A percentile compares a stretch with the other conserved stretches of the same genome.
Evolutionary conservation across 2,113 vertebrate species (phyloP).

Genomic region (Colistium nudipinnis): DNA sequence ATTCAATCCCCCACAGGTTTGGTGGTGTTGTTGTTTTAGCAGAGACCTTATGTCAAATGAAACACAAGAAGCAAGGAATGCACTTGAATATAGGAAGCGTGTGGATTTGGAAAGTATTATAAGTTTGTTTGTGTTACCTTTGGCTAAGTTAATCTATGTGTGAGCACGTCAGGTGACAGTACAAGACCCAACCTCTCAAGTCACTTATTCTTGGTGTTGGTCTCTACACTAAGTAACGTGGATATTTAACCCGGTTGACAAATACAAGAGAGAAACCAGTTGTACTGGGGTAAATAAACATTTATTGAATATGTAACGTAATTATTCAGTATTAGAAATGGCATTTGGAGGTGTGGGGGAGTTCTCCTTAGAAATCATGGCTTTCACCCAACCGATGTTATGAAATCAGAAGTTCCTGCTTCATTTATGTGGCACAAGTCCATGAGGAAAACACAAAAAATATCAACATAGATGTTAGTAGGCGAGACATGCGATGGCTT

Average conservation of each 20-base stretch:
- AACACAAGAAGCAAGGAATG: too few species aligned
- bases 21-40: too few species aligned
- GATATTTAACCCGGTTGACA: not conserved
- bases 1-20: too few species aligned
- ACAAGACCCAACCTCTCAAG: too few species aligned
- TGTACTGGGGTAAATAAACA: conserved; percentile 48
- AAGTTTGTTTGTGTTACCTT: too few species aligned
- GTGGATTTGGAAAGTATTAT: too few species aligned
- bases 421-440: conserved; percentile 41
- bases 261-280: not conserved
- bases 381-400: not conserved
- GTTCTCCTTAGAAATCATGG: not conserved
- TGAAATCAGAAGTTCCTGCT: conserved; percentile 37
- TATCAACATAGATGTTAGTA: not conserved
- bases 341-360: conserved; percentile 10
- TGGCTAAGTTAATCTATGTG: too few species aligned
- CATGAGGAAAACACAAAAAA: conserved; percentile 35
- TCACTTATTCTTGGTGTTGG: too few species aligned
- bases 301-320: conserved; percentile 64
- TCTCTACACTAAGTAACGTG: too few species aligned
- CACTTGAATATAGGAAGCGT: too few species aligned
- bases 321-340: conserved; percentile 26
- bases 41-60: too few species aligned
- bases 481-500: conserved; percentile 14
- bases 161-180: too few species aligned